Conservation (phyloP, 2,888 invertebrate species). For the Malthinus seriepunctatus region DNA sequence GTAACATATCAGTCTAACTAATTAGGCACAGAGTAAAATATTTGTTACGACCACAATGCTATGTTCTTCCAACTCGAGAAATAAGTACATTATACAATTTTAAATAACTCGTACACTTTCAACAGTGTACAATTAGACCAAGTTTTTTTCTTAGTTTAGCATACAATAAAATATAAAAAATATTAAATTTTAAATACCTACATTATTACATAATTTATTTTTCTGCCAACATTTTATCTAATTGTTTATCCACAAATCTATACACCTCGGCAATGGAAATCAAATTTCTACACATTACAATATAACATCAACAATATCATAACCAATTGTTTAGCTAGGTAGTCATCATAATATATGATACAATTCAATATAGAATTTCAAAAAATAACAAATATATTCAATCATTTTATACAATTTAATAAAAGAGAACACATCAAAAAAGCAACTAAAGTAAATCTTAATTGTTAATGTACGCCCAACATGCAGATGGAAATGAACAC, state of each 20-base stretch:
- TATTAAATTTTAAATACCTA: no score
- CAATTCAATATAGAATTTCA: conserved; percentile 9
- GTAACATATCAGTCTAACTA: conserved; percentile 42
- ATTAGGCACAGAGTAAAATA: conserved; percentile 53
- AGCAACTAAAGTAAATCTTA: neutral
- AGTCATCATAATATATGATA: conserved; percentile 8
- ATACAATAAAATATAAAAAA: no score
- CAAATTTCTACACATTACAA: conserved; percentile 4
- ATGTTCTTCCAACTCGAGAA: conserved; percentile 38
- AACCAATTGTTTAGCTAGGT: no score
- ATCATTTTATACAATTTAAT: conserved; percentile 6
- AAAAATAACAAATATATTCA: conserved; percentile 10
- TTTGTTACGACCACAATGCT: conserved; percentile 45
- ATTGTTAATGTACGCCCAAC: neutral
- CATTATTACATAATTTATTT: no score
- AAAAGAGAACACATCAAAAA: conserved; percentile 8
- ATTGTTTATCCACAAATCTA: no score
- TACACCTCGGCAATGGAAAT: no score
- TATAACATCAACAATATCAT: conserved; percentile 8
- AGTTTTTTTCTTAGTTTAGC: neutral
- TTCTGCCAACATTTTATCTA: no score
- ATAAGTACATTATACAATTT: conserved; percentile 1
- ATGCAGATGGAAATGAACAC: conserved; percentile 33
- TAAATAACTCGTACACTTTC: no score
- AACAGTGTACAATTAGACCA: neutral